These are phyloP conservation scores for Lepidurus apus DNA, from an alignment of 1,140 invertebrate genomes.

Conservation along the genomic window DNA sequence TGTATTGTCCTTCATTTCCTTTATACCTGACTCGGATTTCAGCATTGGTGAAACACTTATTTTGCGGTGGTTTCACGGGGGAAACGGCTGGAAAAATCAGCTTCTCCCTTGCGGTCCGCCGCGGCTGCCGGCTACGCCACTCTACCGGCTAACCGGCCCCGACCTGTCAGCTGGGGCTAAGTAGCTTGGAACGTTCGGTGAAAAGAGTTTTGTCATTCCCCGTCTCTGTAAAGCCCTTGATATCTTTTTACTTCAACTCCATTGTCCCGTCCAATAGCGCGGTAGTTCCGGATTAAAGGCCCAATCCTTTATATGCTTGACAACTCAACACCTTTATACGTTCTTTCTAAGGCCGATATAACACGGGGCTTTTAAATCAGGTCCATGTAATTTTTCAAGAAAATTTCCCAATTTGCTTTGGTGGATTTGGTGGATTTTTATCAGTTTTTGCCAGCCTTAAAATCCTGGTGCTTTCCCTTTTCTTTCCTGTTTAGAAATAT, in stretches of 20 bases:
- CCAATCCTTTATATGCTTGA: conserved; percentile 9
- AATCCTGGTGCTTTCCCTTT: background rate
- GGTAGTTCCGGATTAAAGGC: conserved; percentile 4
- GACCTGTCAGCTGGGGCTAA: background rate
- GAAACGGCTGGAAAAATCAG: background rate
- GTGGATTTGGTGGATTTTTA: too few relatives aligned
- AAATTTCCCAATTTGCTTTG: background rate
- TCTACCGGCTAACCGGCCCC: background rate
- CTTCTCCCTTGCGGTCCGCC: too few relatives aligned
- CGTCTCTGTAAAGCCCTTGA: conserved; percentile 1
- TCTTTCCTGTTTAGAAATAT: background rate
- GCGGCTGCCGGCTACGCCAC: too few relatives aligned
- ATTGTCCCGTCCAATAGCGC: conserved; percentile 1
- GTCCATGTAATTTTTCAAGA: background rate
- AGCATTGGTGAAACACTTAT: background rate
- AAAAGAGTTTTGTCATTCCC: conserved; percentile 13
- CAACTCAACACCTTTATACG: background rate
- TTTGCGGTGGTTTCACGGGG: background rate
- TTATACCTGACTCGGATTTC: background rate
- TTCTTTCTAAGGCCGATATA: background rate
- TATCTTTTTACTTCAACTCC: background rate
- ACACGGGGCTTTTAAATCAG: background rate
- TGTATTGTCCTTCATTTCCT: background rate
- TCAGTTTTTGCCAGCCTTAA: background rate
- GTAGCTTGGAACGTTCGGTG: background rate